phyloP scores from a whole-genome alignment of 2,888 invertebrate species.

The Carcina quercana region DNA sequence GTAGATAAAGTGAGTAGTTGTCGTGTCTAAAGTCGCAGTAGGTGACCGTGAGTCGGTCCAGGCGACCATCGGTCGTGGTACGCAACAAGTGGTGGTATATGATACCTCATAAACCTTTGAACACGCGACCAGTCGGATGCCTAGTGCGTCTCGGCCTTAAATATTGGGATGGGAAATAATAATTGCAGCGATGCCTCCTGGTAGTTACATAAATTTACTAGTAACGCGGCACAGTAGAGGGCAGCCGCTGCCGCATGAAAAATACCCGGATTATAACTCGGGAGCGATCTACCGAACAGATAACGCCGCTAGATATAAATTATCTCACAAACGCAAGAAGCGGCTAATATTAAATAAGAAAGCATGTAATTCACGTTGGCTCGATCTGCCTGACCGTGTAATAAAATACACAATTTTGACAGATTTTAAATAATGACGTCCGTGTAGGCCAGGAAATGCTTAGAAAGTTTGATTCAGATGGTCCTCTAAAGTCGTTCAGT shows the following conservation, averaged over 20 bases:
- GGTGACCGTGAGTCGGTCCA: conserved; percentile 1
- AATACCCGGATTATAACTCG: conserved; percentile 70
- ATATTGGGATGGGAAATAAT: conserved; percentile 40
- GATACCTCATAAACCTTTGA: conserved; percentile 11
- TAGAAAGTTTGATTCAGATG: conserved; percentile 57
- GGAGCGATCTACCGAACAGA: conserved; percentile 63
- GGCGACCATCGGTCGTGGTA: not conserved
- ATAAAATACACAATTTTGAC: conserved; percentile 72
- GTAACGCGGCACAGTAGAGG: conserved; percentile 35
- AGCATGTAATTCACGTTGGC: conserved; percentile 69
- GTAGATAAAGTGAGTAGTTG: conserved; percentile 8
- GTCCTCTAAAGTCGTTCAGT: conserved; percentile 45
- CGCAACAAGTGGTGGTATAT: conserved; percentile 9
- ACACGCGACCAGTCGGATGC: conserved; percentile 10
- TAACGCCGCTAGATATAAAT: conserved; percentile 67
- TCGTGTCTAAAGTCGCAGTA: conserved; percentile 3
- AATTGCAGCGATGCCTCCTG: conserved; percentile 51
- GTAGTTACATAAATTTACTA: conserved; percentile 60
- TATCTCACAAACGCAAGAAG: conserved; percentile 65
- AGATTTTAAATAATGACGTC: conserved; percentile 72
- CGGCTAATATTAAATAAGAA: conserved; percentile 73
- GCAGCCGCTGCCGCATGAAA: conserved; percentile 55
- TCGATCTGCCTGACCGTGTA: conserved; percentile 51
- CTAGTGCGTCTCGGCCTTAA: conserved; percentile 15
- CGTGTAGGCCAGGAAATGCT: conserved; percentile 62